Evolutionary conservation across 2,113 vertebrate genomes (phyloP).

Genomic region (Menidia beryllina): DNA sequence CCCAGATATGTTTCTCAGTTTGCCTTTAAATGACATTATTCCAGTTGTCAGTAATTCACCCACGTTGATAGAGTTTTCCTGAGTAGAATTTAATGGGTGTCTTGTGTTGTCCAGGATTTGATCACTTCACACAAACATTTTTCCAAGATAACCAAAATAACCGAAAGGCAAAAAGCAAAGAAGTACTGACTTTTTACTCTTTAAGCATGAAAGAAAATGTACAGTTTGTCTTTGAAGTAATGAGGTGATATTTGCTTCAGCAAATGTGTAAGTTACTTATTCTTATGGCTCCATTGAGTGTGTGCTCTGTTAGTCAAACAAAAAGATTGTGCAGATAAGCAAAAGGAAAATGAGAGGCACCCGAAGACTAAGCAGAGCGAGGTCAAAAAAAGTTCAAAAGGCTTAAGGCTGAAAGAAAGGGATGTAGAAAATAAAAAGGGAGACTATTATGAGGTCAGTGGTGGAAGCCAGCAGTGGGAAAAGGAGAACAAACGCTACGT

Average conservation of each 20-base stretch:
- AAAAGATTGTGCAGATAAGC: slow-evolving; percentile 19
- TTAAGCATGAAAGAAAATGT: not conserved
- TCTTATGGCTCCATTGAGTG: not conserved
- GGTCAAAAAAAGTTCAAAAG: slow-evolving; percentile 64
- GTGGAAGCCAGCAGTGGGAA: slow-evolving; percentile 33
- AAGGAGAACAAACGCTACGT: slow-evolving; percentile 57
- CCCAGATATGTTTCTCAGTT: no score
- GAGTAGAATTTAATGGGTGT: no score
- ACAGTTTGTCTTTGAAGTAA: not conserved
- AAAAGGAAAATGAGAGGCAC: slow-evolving; percentile 3
- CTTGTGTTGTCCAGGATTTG: no score
- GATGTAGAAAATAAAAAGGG: slow-evolving; percentile 50
- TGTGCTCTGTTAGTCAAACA: slow-evolving; percentile 13
- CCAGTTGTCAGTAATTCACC: no score
- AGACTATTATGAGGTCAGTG: slow-evolving; percentile 14
- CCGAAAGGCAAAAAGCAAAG: not conserved
- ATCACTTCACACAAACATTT: no score
- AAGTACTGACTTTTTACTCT: not conserved
- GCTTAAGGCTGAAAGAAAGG: slow-evolving; percentile 55
- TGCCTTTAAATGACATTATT: no score
- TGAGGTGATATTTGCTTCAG: not conserved
- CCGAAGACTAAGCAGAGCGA: slow-evolving; percentile 1
- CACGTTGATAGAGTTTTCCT: no score
- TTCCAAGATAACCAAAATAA: no score
- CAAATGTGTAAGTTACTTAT: not conserved